Conservation (phyloP, 2,888 invertebrate species). For the Drosophila kambysellisi region DNA sequence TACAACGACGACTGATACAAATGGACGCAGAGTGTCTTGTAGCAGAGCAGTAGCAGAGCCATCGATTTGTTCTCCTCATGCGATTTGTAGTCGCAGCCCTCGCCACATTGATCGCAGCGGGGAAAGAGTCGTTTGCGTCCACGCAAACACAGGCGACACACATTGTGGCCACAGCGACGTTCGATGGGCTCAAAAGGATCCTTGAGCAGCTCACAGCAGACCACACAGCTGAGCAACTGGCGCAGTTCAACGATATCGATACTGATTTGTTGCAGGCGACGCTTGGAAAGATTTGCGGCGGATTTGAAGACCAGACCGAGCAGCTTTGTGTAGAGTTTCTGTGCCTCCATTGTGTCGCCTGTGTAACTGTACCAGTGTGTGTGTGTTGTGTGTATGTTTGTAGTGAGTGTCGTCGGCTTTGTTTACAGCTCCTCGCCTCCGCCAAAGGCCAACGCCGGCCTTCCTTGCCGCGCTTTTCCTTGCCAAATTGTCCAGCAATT, state of each 20-base stretch:
- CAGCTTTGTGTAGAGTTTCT: constrained; percentile 52
- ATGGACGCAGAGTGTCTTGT: constrained; percentile 94
- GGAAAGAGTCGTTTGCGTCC: constrained; percentile 94
- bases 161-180: constrained; percentile 94
- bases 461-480: background rate
- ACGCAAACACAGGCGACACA: constrained; percentile 93
- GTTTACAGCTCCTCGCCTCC: constrained; percentile 38
- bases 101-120: constrained; percentile 93
- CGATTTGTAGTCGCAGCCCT: constrained; percentile 91
- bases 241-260: constrained; percentile 93
- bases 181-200: constrained; percentile 93
- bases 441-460: constrained; percentile 26
- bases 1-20: constrained; percentile 91
- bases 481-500: constrained; percentile 34
- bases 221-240: constrained; percentile 94
- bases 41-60: constrained; percentile 93
- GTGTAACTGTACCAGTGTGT: constrained; percentile 15
- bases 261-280: constrained; percentile 92
- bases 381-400: constrained; percentile 15
- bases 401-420: constrained; percentile 33
- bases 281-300: constrained; percentile 84
- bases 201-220: constrained; percentile 93
- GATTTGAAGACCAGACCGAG: constrained; percentile 54
- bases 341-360: constrained; percentile 47
- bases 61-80: constrained; percentile 93